Conservation (phyloP, 2,888 invertebrate species). For the Lasius fuliginosus region DNA sequence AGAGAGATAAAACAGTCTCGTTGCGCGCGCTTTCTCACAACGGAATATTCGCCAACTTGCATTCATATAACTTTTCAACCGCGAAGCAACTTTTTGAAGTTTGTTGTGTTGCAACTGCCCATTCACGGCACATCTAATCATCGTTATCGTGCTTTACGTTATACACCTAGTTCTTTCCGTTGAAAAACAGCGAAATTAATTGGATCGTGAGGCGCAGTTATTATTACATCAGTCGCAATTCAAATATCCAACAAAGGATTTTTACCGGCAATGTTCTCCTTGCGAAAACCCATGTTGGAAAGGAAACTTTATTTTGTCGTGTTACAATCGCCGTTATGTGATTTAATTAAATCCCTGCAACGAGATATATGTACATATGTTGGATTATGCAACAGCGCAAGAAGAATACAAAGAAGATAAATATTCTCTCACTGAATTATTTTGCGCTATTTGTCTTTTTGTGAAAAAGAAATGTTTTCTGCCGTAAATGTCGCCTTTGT, state of each 20-base stretch:
- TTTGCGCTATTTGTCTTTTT: not conserved
- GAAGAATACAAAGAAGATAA: constrained; percentile 36
- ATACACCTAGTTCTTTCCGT: constrained; percentile 16
- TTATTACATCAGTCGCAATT: constrained; percentile 27
- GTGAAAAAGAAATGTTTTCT: not conserved
- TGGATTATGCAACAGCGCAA: constrained; percentile 14
- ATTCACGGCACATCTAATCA: constrained; percentile 46
- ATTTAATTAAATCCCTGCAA: constrained; percentile 67
- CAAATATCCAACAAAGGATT: constrained; percentile 52
- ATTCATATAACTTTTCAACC: constrained; percentile 27
- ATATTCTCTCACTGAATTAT: constrained; percentile 18
- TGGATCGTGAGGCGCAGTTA: constrained; percentile 45
- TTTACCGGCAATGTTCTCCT: constrained; percentile 38
- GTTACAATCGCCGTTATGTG: constrained; percentile 46
- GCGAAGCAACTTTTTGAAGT: constrained; percentile 40
- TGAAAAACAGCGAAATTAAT: constrained; percentile 49
- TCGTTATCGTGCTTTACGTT: constrained; percentile 43
- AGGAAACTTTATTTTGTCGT: constrained; percentile 60
- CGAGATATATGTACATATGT: not conserved
- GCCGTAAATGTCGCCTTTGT: not conserved
- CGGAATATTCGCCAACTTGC: not conserved
- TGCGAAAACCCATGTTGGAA: constrained; percentile 46
- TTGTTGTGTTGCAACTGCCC: constrained; percentile 38
- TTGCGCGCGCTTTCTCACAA: not conserved
- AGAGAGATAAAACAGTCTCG: not conserved